Evolutionary conservation across 2,797 vertebrate species (phyloP).

Genomic region (Anniella stebbinsi): DNA sequence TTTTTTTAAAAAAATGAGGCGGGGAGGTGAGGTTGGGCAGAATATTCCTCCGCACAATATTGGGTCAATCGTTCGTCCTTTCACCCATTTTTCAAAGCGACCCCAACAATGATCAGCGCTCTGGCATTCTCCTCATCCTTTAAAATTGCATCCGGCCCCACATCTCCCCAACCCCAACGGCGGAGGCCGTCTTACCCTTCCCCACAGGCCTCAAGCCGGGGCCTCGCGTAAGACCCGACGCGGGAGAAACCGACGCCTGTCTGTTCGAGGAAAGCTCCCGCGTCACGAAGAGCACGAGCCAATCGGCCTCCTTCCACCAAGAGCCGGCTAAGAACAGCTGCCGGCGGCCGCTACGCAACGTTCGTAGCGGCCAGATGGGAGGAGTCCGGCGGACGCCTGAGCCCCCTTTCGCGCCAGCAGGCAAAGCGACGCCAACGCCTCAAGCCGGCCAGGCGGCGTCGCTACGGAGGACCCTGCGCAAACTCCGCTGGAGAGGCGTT

Average conservation of each 20-base stretch:
- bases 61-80: background rate
- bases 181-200: slow-evolving; percentile 6
- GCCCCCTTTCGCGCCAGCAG: too few species aligned
- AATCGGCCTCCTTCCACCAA: background rate
- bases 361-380: background rate
- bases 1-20: background rate
- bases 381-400: background rate
- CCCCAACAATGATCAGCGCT: too few species aligned
- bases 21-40: too few species aligned
- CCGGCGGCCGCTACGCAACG: background rate
- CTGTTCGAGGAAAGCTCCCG: background rate
- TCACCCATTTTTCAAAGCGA: background rate
- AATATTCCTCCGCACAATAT: background rate
- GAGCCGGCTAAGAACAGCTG: background rate
- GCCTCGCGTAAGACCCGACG: background rate
- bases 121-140: background rate
- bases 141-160: background rate
- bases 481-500: too few species aligned
- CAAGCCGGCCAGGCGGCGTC: too few species aligned
- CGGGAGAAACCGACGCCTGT: background rate
- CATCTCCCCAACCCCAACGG: background rate
- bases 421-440: background rate
- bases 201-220: slow-evolving; percentile 12
- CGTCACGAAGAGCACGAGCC: background rate
- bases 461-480: too few species aligned